Evolutionary conservation across 2,113 vertebrate species (phyloP), one percentile per base, ranked within the genome.

Genomic region (Gymnobelideus leadbeateri): DNA sequence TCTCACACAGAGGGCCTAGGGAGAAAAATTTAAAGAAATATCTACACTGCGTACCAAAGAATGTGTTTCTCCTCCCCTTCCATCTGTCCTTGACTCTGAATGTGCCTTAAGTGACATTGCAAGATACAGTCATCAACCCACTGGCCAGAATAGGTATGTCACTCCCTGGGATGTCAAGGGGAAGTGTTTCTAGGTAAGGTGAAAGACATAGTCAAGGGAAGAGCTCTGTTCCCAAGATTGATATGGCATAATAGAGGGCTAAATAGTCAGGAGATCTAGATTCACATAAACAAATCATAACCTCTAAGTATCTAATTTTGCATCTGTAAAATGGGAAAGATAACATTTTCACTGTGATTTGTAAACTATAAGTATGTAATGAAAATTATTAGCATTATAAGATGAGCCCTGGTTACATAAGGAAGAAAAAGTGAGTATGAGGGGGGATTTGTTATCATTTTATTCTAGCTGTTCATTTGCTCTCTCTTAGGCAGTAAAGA

Each of bases 1-100:
- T 57, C 93, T n/a, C 28, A 9, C 47, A 51, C 25, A 57, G 43
- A 21, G 7, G 43, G 51, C 31, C 3, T 91, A 84, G 92, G 51
- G 43, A 94, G 49, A 61, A 96, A 91, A 68, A 68, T 23, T 43
- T 2, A 55, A 43, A 84, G 68, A 84, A 43, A 84, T 84, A 84
- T 16, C 19, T 23, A 84, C 68, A 19, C 23, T 8, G 9, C 43
- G 68, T 43, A 84, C 37, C 6, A 84, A 84, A 84, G 37, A 43
- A 84, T 84, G n/a, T 23, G 61, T 84, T 84, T 43, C n/a, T 84
- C 68, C 16, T 84, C n/a, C n/a, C 68, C 26, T 84, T 84, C n/a
- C n/a, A 84, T 84, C n/a, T 84, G 37, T 84, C 68, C 68, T 84
- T 77, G 61, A 77, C 61, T 77, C 14, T 1, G 16, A 37, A 19